A percentile compares a stretch with the other conserved stretches of the same genome.
Conservation (phyloP, 2,888 invertebrate genomes). For the Nemotelus pantherinus region DNA sequence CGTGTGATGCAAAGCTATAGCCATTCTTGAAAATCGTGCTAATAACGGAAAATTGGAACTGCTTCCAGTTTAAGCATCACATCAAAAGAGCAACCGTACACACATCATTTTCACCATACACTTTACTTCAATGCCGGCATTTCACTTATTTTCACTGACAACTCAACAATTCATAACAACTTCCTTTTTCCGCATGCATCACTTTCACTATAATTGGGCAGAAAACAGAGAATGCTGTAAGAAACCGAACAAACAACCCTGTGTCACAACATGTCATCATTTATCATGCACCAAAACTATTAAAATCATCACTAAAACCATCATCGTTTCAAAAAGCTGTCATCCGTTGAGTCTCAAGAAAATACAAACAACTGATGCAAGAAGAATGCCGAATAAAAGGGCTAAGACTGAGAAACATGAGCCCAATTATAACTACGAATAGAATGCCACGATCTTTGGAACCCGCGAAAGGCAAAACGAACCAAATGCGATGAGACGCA, state of each 20-base stretch:
- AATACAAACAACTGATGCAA: conserved; percentile 18
- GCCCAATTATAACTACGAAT: not conserved
- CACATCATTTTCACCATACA: too few relatives aligned
- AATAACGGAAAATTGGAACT: too few relatives aligned
- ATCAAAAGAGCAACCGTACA: too few relatives aligned
- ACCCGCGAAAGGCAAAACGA: conserved; percentile 6
- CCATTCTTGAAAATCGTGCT: too few relatives aligned
- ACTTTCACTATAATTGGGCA: conserved; percentile 32
- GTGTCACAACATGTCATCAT: conserved; percentile 42
- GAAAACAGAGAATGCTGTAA: not conserved
- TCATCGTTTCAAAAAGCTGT: conserved; percentile 18
- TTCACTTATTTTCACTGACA: too few relatives aligned
- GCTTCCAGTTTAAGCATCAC: too few relatives aligned
- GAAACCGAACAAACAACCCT: not conserved
- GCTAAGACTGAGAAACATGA: conserved; percentile 12
- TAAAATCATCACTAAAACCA: conserved; percentile 25
- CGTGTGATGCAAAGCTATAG: too few relatives aligned
- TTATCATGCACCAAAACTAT: conserved; percentile 27
- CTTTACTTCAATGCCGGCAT: too few relatives aligned
- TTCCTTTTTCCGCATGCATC: not conserved
- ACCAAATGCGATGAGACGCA: too few relatives aligned
- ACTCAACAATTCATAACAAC: not conserved
- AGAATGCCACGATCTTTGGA: not conserved
- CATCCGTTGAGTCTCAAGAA: conserved; percentile 25
- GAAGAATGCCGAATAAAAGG: conserved; percentile 10